Conservation (phyloP, 2,888 invertebrate species). For the Empis stercorea region DNA sequence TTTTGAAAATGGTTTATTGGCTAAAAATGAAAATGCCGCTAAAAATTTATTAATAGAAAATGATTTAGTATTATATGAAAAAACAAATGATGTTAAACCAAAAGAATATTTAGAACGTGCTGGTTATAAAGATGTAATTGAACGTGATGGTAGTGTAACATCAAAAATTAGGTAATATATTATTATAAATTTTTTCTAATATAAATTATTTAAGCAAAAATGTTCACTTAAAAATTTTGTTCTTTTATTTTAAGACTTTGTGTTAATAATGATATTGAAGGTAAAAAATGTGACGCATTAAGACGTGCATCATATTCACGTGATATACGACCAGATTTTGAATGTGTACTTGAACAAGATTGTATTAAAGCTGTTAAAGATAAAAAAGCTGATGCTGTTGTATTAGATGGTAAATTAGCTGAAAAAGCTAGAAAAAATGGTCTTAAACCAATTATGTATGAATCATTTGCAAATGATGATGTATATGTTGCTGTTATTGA, state of each 20-base stretch:
- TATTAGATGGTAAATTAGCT: conserved; percentile 18
- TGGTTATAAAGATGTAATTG: conserved; percentile 56
- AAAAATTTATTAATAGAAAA: conserved; percentile 49
- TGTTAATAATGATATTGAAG: conserved; percentile 49
- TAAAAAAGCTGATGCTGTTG: conserved; percentile 25
- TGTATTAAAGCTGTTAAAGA: conserved; percentile 25
- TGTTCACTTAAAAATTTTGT: not conserved
- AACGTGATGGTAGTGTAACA: conserved; percentile 57
- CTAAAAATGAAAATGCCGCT: conserved; percentile 27
- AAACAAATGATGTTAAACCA: conserved; percentile 39
- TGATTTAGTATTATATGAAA: conserved; percentile 38
- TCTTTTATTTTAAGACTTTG: conserved; percentile 42
- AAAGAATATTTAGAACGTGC: conserved; percentile 48
- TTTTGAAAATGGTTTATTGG: conserved; percentile 29
- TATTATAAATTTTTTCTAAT: no score
- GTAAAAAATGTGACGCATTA: conserved; percentile 61
- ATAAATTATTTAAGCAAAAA: no score
- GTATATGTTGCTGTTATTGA: conserved; percentile 30
- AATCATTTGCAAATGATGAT: conserved; percentile 22
- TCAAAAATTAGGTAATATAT: conserved; percentile 40
- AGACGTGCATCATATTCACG: conserved; percentile 60
- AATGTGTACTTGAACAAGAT: conserved; percentile 54
- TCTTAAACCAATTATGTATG: conserved; percentile 29
- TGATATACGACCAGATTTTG: conserved; percentile 65
- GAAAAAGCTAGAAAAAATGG: conserved; percentile 21